phyloP scores from a whole-genome alignment of 2,113 vertebrate genomes.

The Oreochromis aureus region DNA sequence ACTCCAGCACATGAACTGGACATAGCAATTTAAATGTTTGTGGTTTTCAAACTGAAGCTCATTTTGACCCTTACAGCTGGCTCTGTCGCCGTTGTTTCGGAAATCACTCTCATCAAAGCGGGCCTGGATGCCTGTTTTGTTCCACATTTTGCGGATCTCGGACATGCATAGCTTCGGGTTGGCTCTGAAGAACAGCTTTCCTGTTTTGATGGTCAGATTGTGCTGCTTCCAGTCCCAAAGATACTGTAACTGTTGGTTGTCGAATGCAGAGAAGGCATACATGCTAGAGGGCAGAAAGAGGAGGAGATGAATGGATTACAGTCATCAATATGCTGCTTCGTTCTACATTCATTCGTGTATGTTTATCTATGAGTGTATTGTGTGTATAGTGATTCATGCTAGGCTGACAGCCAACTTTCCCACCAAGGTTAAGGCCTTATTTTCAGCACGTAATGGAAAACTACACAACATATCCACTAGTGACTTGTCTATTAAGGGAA shows the following conservation, averaged over 20 bases:
- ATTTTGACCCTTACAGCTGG: constrained; percentile 83
- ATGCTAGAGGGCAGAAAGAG: constrained; percentile 66
- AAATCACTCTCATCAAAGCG: constrained; percentile 84
- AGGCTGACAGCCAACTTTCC: neutral
- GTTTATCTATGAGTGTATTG: neutral
- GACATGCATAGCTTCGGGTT: constrained; percentile 94
- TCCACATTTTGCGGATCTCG: constrained; percentile 95
- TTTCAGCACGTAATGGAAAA: neutral
- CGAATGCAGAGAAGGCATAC: constrained; percentile 89
- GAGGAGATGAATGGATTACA: neutral
- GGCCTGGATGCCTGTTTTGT: constrained; percentile 82
- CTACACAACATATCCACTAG: neutral
- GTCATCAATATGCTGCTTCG: neutral
- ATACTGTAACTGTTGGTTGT: constrained; percentile 96
- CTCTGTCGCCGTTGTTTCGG: constrained; percentile 89
- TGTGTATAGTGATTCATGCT: neutral
- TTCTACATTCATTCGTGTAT: neutral
- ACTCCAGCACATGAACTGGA: neutral
- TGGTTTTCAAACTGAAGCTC: neutral
- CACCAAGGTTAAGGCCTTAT: neutral
- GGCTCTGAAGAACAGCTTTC: constrained; percentile 88
- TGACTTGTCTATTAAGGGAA: neutral
- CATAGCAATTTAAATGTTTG: constrained; percentile 2
- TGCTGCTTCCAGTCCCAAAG: constrained; percentile 98
- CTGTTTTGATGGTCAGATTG: constrained; percentile 88